Base-by-base conservation (phyloP, 2,113 vertebrate species). In the Dendropsophus ebraccatus region DNA sequence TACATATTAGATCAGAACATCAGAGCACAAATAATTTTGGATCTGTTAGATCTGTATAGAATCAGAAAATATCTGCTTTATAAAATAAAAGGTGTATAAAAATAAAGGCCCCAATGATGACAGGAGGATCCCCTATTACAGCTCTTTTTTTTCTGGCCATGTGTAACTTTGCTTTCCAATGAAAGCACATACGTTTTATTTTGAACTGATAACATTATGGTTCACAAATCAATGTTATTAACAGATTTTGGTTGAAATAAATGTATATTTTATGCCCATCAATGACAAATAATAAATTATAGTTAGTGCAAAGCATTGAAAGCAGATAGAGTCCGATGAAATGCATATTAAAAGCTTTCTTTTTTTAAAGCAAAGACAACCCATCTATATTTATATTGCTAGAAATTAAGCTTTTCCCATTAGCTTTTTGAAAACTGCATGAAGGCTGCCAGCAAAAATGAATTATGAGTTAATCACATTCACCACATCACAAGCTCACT, bases 391-490 rank as follows among this genome's bases (percentile, higher is more conserved):
- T 87, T 87, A 87, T 81, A 87, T 74, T 62, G 69, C 85, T 74
- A 87, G 65, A 72, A 54, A 80, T 79, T 47, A 87, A 81, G 50
- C 65, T 41, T 81, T 87, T 74, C 35, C 67, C 60, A 81, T 87
- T 87, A 87, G 78, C 77, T 87, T 81, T 78, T 81, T 62, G 35
- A 87, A 74, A 81, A 87, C 67, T 73, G 77, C 69, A 74, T 74
- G 85, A 87, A 87, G 69, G 85, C 85, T 87, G 85, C 85, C 85
- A 81, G 78, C 67, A 87, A 87, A 87, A 81, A 87, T 81, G 69
- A 87, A 87, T 86, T 86, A 86, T 86, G 84, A 85, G 84, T 81
- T 86, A 86, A 86, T 86, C 84, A 80, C 84, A 86, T 86, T 86
- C 77, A 81, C 77, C 84, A 86, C 76, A 86, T 86, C 76, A 86